phyloP scores from a whole-genome alignment of 2,888 invertebrate species.

The Argyresthia albistria region DNA sequence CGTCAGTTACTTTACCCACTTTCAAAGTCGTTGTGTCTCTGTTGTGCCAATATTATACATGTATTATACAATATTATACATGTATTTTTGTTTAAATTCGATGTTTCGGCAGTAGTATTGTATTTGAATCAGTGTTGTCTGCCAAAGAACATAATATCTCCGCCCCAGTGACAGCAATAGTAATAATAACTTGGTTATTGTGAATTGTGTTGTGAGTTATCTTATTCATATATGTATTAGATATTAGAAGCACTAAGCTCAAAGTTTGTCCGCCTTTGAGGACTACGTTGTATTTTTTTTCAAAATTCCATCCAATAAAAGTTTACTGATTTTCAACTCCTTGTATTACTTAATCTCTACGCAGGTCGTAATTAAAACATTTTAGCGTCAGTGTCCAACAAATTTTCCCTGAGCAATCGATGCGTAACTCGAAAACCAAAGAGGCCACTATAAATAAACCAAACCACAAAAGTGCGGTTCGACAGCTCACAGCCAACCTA shows the following conservation, averaged over 20 bases:
- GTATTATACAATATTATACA: conserved; percentile 18
- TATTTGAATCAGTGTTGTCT: conserved; percentile 14
- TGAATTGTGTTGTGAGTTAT: conserved; percentile 43
- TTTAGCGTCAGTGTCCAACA: too few species aligned
- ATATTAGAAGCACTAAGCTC: conserved; percentile 41
- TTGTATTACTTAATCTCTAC: conserved; percentile 16
- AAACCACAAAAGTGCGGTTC: too few species aligned
- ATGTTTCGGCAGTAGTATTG: conserved; percentile 9
- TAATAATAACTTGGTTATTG: background rate
- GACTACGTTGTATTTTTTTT: conserved; percentile 50
- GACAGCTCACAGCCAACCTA: background rate
- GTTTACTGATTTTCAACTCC: conserved; percentile 41
- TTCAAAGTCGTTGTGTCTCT: conserved; percentile 25
- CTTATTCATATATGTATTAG: conserved; percentile 30
- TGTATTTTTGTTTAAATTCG: conserved; percentile 6
- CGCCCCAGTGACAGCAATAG: conserved; percentile 8
- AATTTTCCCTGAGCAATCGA: too few species aligned
- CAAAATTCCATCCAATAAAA: conserved; percentile 59
- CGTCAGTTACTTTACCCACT: conserved; percentile 33
- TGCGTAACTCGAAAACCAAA: too few species aligned
- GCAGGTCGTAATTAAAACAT: too few species aligned
- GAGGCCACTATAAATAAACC: too few species aligned
- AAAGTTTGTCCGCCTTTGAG: conserved; percentile 47
- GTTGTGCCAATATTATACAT: conserved; percentile 28
- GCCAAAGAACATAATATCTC: conserved; percentile 39